A percentile compares a stretch with the other conserved stretches of the same genome.
These are phyloP conservation scores for Apogon hyalosoma DNA, from an alignment of 2,797 vertebrate species.

Conservation along the genomic window DNA sequence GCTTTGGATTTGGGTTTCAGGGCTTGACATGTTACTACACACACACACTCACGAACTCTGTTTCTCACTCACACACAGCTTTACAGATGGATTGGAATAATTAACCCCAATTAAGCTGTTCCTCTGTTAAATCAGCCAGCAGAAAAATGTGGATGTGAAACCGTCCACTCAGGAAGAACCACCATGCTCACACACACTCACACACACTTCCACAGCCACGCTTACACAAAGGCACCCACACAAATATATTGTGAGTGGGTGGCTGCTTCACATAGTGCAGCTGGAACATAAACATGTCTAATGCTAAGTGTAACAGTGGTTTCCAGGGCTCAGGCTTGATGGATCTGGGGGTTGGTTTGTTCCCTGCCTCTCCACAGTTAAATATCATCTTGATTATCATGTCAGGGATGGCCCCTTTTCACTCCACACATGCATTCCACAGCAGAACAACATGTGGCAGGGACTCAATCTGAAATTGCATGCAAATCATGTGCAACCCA, in stretches of 20 bases:
- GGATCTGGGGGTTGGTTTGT: conserved; percentile 52
- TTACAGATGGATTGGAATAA: conserved; percentile 81
- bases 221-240: conserved; percentile 54
- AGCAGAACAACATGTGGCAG: conserved; percentile 42
- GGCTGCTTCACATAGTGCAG: conserved; percentile 69
- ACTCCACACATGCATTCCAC: conserved; percentile 48
- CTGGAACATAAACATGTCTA: conserved; percentile 78
- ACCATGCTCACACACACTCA: conserved; percentile 22
- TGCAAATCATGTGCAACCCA: conserved; percentile 25
- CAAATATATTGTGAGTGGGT: conserved; percentile 65
- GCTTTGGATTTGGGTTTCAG: conserved; percentile 72
- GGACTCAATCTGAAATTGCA: conserved; percentile 34
- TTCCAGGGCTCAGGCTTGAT: conserved; percentile 73
- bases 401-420: conserved; percentile 55
- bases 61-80: conserved; percentile 52
- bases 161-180: conserved; percentile 73
- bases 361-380: conserved; percentile 48
- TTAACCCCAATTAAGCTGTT: conserved; percentile 83
- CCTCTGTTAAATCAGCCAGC: conserved; percentile 74
- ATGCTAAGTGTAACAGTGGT: conserved; percentile 78
- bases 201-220: conserved; percentile 18
- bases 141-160: conserved; percentile 78
- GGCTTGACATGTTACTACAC: conserved; percentile 70
- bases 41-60: conserved; percentile 42
- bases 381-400: conserved; percentile 64